Evolutionary conservation across 2,797 vertebrate species (phyloP), one percentile per base, ranked within the genome.

Genomic region (Otus scops): DNA sequence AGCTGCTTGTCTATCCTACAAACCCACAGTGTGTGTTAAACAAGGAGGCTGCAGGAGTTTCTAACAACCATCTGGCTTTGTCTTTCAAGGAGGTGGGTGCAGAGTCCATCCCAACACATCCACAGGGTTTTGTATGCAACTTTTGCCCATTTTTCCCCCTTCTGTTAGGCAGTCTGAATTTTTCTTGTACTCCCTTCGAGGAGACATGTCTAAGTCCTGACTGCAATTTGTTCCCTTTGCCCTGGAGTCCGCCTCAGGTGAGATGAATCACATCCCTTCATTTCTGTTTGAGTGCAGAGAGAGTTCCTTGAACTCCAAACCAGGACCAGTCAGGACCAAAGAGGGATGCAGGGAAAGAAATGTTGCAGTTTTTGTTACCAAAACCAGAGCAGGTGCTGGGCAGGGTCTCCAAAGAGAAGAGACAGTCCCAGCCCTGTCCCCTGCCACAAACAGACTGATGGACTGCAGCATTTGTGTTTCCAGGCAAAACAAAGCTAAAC

Each of bases 361-460:
- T 0, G 12, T 24, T 53, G 38, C 32, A 13, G 67, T 6, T 34
- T n/a, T 50, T 26, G 8, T 53, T 48, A 60, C 71, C 67, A 64
- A 45, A 59, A 21, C 20, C 60, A 11, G 23, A 22, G 32, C 26
- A 53, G 70, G 38, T n/a, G 3, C 17, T 30, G 39, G 4, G n/a
- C 48, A n/a, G 53, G 24, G 14, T 8, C 28, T 68, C 50, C 76
- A 10, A 41, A 17, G 71, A 67, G 39, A 54, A 32, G 16, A 54
- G 23, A 30, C 53, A 24, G 11, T 41, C 30, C 68, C 51, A 69
- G 2, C 24, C 27, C 56, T 57, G 54, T 45, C 9, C 18, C 8
- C 30, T 16, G 28, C 51, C 61, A 2, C 0, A 22, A 60, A 11
- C 7, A 32, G 19, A 27, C 23, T 3, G 6, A 20, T 5, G 39